A percentile compares a stretch with the other conserved stretches of the same genome.
Conservation (phyloP, 2,113 vertebrate genomes). For the Noturus placidus region DNA sequence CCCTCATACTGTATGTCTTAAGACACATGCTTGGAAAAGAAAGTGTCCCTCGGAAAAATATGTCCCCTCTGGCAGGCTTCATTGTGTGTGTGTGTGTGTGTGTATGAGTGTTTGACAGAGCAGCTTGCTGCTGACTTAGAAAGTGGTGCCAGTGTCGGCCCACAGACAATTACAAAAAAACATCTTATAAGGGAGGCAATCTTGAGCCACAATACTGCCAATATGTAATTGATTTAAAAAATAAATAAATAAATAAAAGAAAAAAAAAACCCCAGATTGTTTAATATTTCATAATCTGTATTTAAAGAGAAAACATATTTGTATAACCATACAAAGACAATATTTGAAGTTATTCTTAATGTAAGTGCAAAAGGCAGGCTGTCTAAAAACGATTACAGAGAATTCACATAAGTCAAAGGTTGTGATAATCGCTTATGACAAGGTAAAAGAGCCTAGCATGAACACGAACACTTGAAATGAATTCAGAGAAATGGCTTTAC, state of each 20-base stretch:
- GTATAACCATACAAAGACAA: not conserved
- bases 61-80: conserved; percentile 17
- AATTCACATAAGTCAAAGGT: not conserved
- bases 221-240: not conserved
- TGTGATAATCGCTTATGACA: not conserved
- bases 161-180: not conserved
- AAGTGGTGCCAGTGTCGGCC: conserved; percentile 7
- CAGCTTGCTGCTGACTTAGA: conserved; percentile 6
- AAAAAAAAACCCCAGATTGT: not conserved
- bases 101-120: conserved; percentile 19
- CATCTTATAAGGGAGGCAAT: not conserved
- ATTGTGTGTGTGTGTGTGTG: not conserved
- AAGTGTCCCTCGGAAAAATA: conserved; percentile 33
- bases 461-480: not conserved
- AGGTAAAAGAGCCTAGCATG: not conserved
- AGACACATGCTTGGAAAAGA: conserved; percentile 10
- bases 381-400: not conserved
- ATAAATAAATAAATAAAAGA: too few species aligned
- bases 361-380: not conserved
- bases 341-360: not conserved
- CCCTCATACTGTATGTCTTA: conserved; percentile 7
- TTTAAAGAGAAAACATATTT: not conserved
- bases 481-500: not conserved
- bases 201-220: not conserved
- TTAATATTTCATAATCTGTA: not conserved